phyloP scores from a whole-genome alignment of 2,113 vertebrate genomes.

The Ploceus nigricollis region DNA sequence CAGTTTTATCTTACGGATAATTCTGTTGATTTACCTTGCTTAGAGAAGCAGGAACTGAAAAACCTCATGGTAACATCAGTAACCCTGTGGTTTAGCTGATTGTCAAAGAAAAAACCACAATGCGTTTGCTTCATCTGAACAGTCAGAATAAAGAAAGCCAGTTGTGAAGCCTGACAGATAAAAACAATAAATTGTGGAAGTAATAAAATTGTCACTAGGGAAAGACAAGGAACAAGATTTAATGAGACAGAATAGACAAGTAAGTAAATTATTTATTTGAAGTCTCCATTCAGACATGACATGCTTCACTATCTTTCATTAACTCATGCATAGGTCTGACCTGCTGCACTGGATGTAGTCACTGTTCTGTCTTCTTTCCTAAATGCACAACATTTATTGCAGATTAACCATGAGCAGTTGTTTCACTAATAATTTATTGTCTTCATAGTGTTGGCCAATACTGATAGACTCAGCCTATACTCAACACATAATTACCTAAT shows the following conservation, averaged over 20 bases:
- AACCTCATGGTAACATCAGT: neutral
- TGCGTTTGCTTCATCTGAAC: neutral
- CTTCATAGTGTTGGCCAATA: neutral
- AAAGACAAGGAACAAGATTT: constrained; percentile 36
- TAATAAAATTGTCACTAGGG: constrained; percentile 18
- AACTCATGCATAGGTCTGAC: neutral
- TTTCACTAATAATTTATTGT: neutral
- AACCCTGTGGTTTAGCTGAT: neutral
- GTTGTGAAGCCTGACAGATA: neutral
- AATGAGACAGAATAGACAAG: constrained; percentile 34
- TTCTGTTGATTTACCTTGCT: neutral
- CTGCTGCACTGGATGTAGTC: neutral
- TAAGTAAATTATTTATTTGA: constrained; percentile 62
- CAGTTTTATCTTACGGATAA: neutral
- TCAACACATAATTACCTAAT: neutral
- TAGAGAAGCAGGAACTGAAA: neutral
- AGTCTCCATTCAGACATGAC: constrained; percentile 10
- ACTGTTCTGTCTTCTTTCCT: neutral
- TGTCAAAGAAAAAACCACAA: neutral
- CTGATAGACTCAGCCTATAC: neutral
- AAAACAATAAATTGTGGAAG: constrained; percentile 22
- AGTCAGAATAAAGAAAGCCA: neutral
- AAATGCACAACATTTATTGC: neutral
- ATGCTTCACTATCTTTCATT: constrained; percentile 22
- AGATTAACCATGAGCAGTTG: neutral